Evolutionary conservation across 2,888 invertebrate genomes (phyloP), one percentile per base, ranked within the genome.

Genomic region (Ormyrus rosae): DNA sequence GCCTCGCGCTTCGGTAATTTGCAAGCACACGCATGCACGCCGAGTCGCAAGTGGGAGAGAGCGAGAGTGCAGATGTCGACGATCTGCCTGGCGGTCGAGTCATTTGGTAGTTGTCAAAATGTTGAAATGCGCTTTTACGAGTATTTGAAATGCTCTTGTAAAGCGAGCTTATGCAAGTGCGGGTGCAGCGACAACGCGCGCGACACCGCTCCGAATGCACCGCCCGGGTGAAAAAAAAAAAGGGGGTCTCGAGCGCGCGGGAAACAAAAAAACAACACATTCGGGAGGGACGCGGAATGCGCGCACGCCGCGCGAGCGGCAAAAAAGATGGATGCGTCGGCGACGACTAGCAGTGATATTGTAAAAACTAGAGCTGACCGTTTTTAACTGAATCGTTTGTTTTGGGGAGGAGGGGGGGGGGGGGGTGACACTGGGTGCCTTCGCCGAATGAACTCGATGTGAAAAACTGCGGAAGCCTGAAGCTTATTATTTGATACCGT

Each of bases 121-220:
- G 76, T 82, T 82, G 80, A 80, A 82, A 80, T 80, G 82, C 74
- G 80, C 80, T 82, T 82, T 82, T 82, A 82, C 82, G 82, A 82
- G 82, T 72, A 73, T 82, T 82, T 82, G 80, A 82, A 82, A 79
- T 77, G 76, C 80, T 74, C 80, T 72, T 63, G 75, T 63, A 60
- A 73, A 73, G 34, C 67, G 68, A 78, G 64, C 78, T 81, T 77
- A 78, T 74, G 75, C 76, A 56, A 19, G 56, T 19, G 19, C 76
- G 67, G 13, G 63, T 45, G 69, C 56, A 65, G n/a, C 77, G 50
- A 19, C 19, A 19, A 19, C 34, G 51, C 68, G 19, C 46, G 61
- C 13, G 34, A 34, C 34, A 34, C 58, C 10, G 56, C 19, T 5
- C 6, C 34, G 34, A 34, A 34, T 34, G 34, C 34, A 34, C 34